phyloP scores from a whole-genome alignment of 2,888 invertebrate genomes.

The Agrilus biguttatus region DNA sequence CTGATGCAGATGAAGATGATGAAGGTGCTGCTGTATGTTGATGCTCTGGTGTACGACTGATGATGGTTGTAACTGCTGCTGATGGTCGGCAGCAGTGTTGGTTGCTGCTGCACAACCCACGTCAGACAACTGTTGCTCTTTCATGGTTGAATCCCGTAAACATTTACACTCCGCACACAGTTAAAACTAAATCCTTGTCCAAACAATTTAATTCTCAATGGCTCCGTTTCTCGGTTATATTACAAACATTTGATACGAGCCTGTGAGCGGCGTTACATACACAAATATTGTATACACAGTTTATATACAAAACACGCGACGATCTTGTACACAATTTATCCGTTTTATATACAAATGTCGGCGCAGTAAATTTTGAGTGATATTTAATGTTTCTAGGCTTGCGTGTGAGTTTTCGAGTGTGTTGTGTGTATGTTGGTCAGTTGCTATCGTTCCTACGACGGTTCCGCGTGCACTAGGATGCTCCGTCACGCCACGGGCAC shows the following conservation, averaged over 20 bases:
- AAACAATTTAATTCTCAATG: constrained; percentile 29
- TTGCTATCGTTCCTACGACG: constrained; percentile 2
- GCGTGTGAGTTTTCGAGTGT: constrained; percentile 3
- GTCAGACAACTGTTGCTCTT: constrained; percentile 29
- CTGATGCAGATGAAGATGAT: constrained; percentile 30
- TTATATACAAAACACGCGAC: constrained; percentile 27
- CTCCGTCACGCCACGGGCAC: neutral
- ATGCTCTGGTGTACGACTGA: constrained; percentile 25
- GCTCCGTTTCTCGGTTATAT: constrained; percentile 22
- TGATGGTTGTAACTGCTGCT: constrained; percentile 17
- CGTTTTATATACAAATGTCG: constrained; percentile 29
- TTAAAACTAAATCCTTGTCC: constrained; percentile 21
- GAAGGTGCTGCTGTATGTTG: constrained; percentile 29
- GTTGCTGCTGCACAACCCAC: constrained; percentile 18
- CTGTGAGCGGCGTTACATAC: constrained; percentile 26
- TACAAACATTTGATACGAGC: constrained; percentile 30
- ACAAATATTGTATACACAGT: constrained; percentile 29
- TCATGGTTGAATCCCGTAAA: constrained; percentile 30
- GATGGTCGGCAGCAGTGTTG: neutral
- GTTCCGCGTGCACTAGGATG: constrained; percentile 1
- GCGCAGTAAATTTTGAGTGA: constrained; percentile 22
- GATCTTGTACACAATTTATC: constrained; percentile 29
- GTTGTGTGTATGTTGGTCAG: constrained; percentile 1
- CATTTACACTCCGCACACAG: constrained; percentile 23
- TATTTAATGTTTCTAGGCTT: constrained; percentile 11